Evolutionary conservation across 2,888 invertebrate species (phyloP).

Genomic region (Morpho helenor): DNA sequence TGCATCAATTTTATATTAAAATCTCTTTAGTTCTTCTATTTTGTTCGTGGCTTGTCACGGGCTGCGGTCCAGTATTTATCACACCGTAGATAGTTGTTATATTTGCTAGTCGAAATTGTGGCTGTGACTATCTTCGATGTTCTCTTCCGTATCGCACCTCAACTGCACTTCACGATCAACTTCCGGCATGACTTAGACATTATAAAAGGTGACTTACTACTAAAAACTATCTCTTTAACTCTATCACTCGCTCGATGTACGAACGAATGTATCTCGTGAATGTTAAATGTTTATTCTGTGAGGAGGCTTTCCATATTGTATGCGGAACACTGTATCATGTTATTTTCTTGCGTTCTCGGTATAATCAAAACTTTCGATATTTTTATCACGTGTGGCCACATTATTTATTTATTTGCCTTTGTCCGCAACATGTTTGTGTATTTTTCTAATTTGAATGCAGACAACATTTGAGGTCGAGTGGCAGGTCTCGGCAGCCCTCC

Average conservation of each 20-base stretch:
- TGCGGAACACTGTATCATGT: conserved; percentile 47
- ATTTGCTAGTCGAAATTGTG: conserved; percentile 65
- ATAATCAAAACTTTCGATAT: conserved; percentile 33
- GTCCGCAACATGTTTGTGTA: conserved; percentile 34
- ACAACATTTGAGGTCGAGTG: conserved; percentile 17
- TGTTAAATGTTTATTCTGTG: conserved; percentile 59
- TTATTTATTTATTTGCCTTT: conserved; percentile 57
- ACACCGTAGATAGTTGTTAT: conserved; percentile 47
- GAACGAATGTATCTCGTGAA: conserved; percentile 43
- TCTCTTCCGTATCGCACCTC: conserved; percentile 44
- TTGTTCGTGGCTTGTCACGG: conserved; percentile 43
- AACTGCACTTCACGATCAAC: conserved; percentile 42
- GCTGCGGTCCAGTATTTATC: conserved; percentile 31
- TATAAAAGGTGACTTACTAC: conserved; percentile 85
- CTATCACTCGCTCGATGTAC: conserved; percentile 54
- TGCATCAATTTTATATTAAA: conserved; percentile 54
- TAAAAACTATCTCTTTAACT: conserved; percentile 80
- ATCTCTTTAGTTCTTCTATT: conserved; percentile 41
- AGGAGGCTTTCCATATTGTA: conserved; percentile 66
- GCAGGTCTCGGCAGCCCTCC: conserved; percentile 18
- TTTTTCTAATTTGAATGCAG: conserved; percentile 19
- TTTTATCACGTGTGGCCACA: conserved; percentile 54
- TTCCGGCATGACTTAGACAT: conserved; percentile 62
- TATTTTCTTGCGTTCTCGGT: conserved; percentile 36
- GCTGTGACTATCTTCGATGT: conserved; percentile 68